These are phyloP conservation scores for Calidris pygmaea DNA, from an alignment of 2,113 vertebrate genomes.

Conservation along the genomic window DNA sequence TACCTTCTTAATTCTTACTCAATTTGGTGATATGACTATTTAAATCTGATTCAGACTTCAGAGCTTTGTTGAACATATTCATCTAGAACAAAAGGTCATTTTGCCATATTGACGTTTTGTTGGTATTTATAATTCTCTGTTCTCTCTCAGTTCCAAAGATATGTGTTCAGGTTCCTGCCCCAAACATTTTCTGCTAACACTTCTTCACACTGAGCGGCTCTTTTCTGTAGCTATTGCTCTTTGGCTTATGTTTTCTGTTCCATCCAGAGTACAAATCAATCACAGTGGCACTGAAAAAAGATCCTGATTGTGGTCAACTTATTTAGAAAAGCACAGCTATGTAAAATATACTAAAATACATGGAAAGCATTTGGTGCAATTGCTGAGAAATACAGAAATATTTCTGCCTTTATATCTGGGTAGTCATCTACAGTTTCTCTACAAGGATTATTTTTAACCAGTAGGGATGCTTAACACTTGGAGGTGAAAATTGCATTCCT, in stretches of 20 bases:
- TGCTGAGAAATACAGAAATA: neutral
- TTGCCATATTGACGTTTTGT: conserved; percentile 33
- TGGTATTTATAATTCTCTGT: conserved; percentile 60
- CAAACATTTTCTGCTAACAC: neutral
- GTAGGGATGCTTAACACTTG: neutral
- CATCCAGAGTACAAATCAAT: neutral
- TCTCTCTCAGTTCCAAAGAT: neutral
- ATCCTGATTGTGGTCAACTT: neutral
- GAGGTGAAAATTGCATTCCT: conserved; percentile 4
- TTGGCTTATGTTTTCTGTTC: neutral
- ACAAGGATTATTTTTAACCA: neutral
- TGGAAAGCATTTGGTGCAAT: neutral
- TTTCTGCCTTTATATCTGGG: neutral
- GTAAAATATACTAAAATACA: neutral
- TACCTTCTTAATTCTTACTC: conserved; percentile 77
- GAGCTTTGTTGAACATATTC: conserved; percentile 36
- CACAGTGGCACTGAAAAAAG: neutral
- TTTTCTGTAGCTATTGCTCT: neutral
- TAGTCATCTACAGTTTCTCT: neutral
- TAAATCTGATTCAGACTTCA: conserved; percentile 52
- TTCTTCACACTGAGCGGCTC: neutral
- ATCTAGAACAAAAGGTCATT: conserved; percentile 57
- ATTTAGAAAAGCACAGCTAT: neutral
- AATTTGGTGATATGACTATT: conserved; percentile 67
- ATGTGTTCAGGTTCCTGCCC: neutral